Conservation (phyloP, 2,113 vertebrate genomes). For the Vulpes ferrilata region DNA sequence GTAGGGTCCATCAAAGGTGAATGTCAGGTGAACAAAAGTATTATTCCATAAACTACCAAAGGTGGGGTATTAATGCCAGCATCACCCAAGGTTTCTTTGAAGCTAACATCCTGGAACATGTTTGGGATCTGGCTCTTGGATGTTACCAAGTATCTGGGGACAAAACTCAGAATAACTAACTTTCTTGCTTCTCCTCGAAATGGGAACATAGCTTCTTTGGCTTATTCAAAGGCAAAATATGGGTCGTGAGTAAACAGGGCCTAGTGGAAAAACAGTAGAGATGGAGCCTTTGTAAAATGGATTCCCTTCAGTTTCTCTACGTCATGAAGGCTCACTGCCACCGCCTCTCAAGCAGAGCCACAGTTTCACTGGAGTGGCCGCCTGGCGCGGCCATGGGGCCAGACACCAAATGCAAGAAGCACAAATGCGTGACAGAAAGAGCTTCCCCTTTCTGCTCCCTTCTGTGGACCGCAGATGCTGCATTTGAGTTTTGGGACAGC, state of each 20-base stretch:
- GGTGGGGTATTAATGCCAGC: background rate
- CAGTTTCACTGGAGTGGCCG: background rate
- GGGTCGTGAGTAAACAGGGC: no score
- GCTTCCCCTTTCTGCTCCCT: background rate
- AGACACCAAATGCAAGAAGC: background rate
- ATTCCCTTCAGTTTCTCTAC: background rate
- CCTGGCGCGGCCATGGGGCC: accelerated
- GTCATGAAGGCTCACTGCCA: accelerated
- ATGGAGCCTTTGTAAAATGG: background rate
- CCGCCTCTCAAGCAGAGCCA: background rate
- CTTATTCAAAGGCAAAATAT: no score
- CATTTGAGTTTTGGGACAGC: background rate
- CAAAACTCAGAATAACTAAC: background rate
- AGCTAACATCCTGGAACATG: background rate
- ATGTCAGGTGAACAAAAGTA: background rate
- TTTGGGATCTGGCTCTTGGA: background rate
- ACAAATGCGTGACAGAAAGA: background rate
- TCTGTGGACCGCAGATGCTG: background rate
- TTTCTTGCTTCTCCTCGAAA: background rate
- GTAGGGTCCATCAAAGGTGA: background rate
- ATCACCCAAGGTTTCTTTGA: background rate
- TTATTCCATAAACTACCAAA: background rate
- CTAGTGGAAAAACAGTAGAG: no score
- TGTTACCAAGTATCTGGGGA: background rate
- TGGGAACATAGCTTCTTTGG: background rate